Conservation (phyloP, 1,140 invertebrate genomes). For the Magallana angulata region DNA sequence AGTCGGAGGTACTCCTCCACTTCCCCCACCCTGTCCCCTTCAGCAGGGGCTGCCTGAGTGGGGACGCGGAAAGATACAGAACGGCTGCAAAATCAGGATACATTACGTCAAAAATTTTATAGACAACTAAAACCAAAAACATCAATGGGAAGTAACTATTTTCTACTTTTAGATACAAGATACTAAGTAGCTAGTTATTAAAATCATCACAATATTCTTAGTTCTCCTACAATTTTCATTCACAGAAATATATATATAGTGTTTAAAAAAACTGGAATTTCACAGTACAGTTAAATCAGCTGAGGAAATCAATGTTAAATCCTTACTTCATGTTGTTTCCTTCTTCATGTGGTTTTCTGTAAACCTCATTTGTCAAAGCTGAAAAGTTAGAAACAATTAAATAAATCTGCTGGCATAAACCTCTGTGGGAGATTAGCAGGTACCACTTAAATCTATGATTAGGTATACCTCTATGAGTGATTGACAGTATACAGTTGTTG, state of each 20-base stretch:
- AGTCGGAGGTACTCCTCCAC: conserved; percentile 45
- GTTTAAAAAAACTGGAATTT: background rate
- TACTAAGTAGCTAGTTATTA: too few species aligned
- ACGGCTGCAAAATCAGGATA: background rate
- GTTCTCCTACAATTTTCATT: background rate
- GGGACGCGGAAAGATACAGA: conserved; percentile 15
- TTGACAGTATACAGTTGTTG: too few species aligned
- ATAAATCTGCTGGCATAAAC: too few species aligned
- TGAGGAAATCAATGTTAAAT: background rate
- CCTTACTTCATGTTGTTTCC: background rate
- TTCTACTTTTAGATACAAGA: too few species aligned
- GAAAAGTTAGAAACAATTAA: background rate
- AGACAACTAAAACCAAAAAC: too few species aligned
- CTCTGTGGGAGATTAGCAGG: too few species aligned
- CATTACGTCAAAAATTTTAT: background rate
- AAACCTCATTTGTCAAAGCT: conserved; percentile 20
- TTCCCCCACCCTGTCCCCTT: background rate
- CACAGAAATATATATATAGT: background rate
- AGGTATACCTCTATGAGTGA: too few species aligned
- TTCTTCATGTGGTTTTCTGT: conserved; percentile 21
- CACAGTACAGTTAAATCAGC: too few species aligned
- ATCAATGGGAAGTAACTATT: too few species aligned
- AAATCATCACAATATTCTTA: too few species aligned
- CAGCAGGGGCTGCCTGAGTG: background rate
- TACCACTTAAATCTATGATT: too few species aligned